Conservation (phyloP, 2,888 invertebrate genomes). For the Caenorhabditis sp. region DNA sequence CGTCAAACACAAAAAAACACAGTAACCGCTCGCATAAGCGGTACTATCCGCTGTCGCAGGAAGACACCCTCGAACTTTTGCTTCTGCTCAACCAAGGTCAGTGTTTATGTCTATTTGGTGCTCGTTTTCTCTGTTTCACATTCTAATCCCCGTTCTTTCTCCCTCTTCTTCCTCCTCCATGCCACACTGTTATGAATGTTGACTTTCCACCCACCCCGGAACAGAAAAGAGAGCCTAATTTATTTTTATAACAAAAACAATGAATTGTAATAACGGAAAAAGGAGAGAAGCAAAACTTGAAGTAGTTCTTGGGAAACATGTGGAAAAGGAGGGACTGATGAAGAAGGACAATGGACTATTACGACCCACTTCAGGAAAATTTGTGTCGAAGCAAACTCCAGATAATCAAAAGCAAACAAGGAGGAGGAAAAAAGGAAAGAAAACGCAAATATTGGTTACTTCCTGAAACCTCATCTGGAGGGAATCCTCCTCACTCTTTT, state of each 20-base stretch:
- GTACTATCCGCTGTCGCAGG: conserved; percentile 75
- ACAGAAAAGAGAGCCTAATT: not conserved
- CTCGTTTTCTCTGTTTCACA: conserved; percentile 7
- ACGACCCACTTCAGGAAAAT: conserved; percentile 12
- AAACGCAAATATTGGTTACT: conserved; percentile 53
- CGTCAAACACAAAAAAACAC: conserved; percentile 56
- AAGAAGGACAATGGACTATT: conserved; percentile 20
- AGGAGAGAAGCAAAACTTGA: not conserved
- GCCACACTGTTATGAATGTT: not conserved
- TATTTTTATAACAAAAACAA: conserved; percentile 9
- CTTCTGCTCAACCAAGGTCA: conserved; percentile 73
- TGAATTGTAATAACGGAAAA: conserved; percentile 13
- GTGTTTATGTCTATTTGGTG: conserved; percentile 41
- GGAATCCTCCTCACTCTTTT: conserved; percentile 19
- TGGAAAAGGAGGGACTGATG: conserved; percentile 17
- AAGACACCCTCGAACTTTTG: conserved; percentile 73
- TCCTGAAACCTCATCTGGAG: conserved; percentile 44
- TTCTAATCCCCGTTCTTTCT: conserved; percentile 37
- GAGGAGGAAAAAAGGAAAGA: not conserved
- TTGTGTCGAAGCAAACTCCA: conserved; percentile 22
- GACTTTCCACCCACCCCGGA: not conserved
- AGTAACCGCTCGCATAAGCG: conserved; percentile 60
- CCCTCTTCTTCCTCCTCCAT: too few relatives aligned
- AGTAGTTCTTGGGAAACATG: conserved; percentile 7
- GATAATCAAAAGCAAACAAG: conserved; percentile 47